Base-by-base conservation (phyloP, 2,888 invertebrate species). In the Seira sanloemensis region DNA sequence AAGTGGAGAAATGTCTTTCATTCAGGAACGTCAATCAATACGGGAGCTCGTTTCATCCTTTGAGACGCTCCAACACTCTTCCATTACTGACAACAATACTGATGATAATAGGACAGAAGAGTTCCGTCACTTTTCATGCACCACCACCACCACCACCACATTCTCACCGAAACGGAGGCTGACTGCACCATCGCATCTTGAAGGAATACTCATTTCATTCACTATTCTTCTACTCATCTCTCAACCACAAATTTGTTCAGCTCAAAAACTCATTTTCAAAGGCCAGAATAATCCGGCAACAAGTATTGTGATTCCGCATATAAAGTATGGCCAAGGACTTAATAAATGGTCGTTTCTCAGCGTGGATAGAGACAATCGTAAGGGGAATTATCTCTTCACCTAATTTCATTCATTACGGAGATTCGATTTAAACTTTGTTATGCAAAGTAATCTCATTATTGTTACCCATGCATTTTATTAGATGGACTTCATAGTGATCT, bases 311-410 rank as follows among this genome's bases (percentile, higher is more conserved):
- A 83, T 83, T 19, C 83, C 83, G n/a, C 83, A 83, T 68, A 83
- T 83, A 25, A 83, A 83, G 21, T 83, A 83, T 66, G 83, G 83
- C 16, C 83, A 83, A 67, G 83, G 83, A 19, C 73, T 83, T 5
- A 83, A 83, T 46, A 26, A 62, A 58, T 83, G 83, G 83, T 83
- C 83, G 18, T 83, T 83, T 19, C 72, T 83, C 4, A 83, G 83
- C 62, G 67, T 78, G 25, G 83, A 83, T 46, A 77, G 83, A 68
- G 78, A 78, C 37, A 83, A 83, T 73, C 83, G 83, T 83, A 73
- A 72, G 83, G 24, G n/a, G 37, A n/a, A n/a, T 19, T 46, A 37
- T 19, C n/a, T 37, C 18, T 46, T 12, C 26, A 12, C 21, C n/a
- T 69, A 37, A 37, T 37, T 37, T n/a, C n/a, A n/a, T n/a, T n/a